Percentiles rank a stretch among this genome's conserved stretches.
phyloP scores from a whole-genome alignment of 2,888 invertebrate species.

The Drosophila lutescens region DNA sequence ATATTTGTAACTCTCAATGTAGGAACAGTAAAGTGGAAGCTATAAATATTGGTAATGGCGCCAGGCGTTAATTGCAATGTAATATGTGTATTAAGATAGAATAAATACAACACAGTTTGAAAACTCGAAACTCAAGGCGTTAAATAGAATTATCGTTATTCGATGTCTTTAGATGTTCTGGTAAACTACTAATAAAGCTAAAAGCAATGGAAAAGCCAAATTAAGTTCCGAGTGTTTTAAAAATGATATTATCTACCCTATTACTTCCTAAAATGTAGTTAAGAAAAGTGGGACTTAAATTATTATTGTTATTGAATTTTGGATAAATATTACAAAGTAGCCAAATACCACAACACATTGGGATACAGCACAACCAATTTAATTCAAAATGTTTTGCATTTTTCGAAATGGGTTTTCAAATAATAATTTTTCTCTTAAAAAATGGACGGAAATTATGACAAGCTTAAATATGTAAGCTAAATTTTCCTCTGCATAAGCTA shows the following conservation, averaged over 20 bases:
- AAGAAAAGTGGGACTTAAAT: too few relatives aligned
- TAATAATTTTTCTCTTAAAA: too few relatives aligned
- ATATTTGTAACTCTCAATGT: slow-evolving; percentile 30
- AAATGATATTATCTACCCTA: too few relatives aligned
- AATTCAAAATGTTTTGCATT: too few relatives aligned
- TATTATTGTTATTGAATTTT: too few relatives aligned
- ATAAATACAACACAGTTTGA: slow-evolving; percentile 41
- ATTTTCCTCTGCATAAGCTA: too few relatives aligned
- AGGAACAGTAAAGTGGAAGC: slow-evolving; percentile 27
- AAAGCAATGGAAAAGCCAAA: neutral
- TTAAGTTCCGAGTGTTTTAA: neutral
- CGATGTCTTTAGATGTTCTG: neutral
- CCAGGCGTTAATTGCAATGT: slow-evolving; percentile 47
- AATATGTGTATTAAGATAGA: slow-evolving; percentile 53
- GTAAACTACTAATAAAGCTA: slow-evolving; percentile 1
- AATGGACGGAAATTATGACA: too few relatives aligned
- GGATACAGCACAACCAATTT: too few relatives aligned
- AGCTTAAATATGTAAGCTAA: neutral
- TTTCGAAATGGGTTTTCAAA: too few relatives aligned
- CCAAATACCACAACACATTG: too few relatives aligned
- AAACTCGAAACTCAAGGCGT: slow-evolving; percentile 21
- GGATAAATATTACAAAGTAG: too few relatives aligned
- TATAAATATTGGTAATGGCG: slow-evolving; percentile 45
- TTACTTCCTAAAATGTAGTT: too few relatives aligned
- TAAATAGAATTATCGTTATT: neutral